Base-by-base conservation (phyloP, 2,888 invertebrate species). In the Hydropsyche betteni region DNA sequence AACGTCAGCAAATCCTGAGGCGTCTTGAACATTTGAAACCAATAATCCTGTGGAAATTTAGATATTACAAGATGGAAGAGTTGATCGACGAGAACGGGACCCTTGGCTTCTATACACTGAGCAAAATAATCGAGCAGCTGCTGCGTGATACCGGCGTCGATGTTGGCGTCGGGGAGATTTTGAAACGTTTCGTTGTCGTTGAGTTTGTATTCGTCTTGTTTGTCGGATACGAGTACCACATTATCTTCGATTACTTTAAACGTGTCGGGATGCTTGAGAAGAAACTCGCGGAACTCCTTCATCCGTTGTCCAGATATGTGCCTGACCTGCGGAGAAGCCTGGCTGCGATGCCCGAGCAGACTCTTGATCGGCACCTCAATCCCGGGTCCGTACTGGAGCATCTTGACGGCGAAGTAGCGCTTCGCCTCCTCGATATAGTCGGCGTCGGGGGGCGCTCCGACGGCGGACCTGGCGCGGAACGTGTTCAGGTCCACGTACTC, bases 281-380 rank as follows among this genome's bases (percentile, higher is more conserved):
- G 88, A 84, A 98, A 98, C 79, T 97, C 97, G 81, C 92, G 91
- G 84, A 98, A 98, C 85, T 98, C 97, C 84, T 94, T 94, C 82
- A 96, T 94, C 84, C 97, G 96, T 84, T 97, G 96, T 14, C 93
- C 91, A 80, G 97, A 97, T 82, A 98, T 96, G 85, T 98, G 96
- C 79, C 99, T 91, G 80, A 99, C 97, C 89, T 98, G 98, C 14
- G 96, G 96, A 77, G 97, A 95, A 33, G 99, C 99, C 86, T 96
- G 97, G 80, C 96, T 96, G 80, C 98, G 91, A 86, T 99, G 99
- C 0, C 99, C 99, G 78, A 99, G 90, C 80, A 99, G 90, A 85
- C 97, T 97, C 84, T 96, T 96, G 81, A 99, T 96, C 4, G 98
- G 98, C 80, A 99, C 96, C 89, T 99, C 98, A 2, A 97, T 95